Evolutionary conservation across 53 echinoderm and acorn worm species (phyloP).

Genomic region (Paracentrotus lividus): DNA sequence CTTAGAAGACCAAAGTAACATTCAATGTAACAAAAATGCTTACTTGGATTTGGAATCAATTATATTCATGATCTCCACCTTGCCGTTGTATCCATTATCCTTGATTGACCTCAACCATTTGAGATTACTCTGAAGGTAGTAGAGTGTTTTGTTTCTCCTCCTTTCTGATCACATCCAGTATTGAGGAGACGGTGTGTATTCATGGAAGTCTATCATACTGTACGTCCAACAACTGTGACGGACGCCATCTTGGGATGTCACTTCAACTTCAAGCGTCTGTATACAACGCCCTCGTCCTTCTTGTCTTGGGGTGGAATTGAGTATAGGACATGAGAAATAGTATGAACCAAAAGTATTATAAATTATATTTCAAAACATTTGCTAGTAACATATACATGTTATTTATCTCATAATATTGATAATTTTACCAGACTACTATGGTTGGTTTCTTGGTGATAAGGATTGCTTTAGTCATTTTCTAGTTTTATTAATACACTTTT

Average conservation of each 20-base stretch:
- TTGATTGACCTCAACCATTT: constrained; percentile 54
- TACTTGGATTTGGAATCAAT: constrained; percentile 7
- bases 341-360: no score
- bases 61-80: neutral
- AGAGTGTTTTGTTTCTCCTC: constrained; percentile 71
- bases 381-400: no score
- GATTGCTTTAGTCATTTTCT: no score
- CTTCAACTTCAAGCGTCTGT: neutral
- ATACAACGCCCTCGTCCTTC: neutral
- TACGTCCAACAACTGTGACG: constrained; percentile 68
- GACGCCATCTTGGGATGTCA: neutral
- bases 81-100: constrained; percentile 75
- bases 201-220: neutral
- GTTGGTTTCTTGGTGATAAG: no score
- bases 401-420: no score
- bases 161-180: constrained; percentile 72
- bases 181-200: constrained; percentile 69
- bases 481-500: no score
- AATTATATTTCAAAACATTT: no score
- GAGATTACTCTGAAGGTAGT: constrained; percentile 65
- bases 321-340: no score
- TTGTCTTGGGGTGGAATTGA: no score
- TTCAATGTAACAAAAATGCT: neutral
- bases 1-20: neutral
- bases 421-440: no score